Conservation (phyloP, 2,888 invertebrate genomes). For the Eupithecia exiguata region DNA sequence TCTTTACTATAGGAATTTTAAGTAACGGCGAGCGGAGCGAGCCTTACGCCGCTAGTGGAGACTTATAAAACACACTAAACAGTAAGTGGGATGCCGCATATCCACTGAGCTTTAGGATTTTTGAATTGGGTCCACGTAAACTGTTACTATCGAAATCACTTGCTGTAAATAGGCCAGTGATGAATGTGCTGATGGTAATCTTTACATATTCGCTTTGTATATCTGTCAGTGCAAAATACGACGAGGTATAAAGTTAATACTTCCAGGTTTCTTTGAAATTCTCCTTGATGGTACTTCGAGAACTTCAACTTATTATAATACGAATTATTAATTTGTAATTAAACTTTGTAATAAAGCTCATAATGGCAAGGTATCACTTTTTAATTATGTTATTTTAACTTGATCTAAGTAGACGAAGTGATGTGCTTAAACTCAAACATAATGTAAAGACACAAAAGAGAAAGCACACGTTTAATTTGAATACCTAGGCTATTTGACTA, state of each 20-base stretch:
- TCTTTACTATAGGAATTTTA: too few species aligned
- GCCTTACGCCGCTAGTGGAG: too few species aligned
- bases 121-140: too few species aligned
- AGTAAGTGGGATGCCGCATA: too few species aligned
- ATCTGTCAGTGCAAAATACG: not conserved
- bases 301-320: conserved; percentile 45
- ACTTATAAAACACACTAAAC: too few species aligned
- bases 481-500: too few species aligned
- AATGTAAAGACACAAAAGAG: not conserved
- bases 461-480: too few species aligned
- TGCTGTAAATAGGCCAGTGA: not conserved
- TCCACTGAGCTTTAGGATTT: too few species aligned
- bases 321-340: conserved; percentile 75
- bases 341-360: conserved; percentile 71
- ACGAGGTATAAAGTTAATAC: conserved; percentile 23
- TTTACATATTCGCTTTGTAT: not conserved
- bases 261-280: conserved; percentile 1
- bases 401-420: not conserved
- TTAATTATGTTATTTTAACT: conserved; percentile 34
- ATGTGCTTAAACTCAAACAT: not conserved
- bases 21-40: too few species aligned
- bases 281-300: not conserved
- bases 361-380: conserved; percentile 48
- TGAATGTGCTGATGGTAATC: not conserved
- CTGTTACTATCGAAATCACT: not conserved